These are phyloP conservation scores for Decapterus maruadsi DNA, from an alignment of 2,797 vertebrate species.

Conservation along the genomic window DNA sequence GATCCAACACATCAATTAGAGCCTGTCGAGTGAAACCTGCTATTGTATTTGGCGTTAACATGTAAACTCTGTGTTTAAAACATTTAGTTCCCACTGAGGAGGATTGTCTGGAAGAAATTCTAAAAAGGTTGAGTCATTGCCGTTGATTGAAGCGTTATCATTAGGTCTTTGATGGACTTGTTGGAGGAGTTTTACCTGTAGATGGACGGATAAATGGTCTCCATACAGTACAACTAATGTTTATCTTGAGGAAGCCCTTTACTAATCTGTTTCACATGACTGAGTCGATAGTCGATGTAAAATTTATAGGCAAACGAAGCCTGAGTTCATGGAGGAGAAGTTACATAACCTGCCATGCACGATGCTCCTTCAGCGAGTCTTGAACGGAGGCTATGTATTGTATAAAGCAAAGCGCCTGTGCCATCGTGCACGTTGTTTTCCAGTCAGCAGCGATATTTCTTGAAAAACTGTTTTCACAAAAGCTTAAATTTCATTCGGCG, in stretches of 20 bases:
- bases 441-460: constrained; percentile 1
- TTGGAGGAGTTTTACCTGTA: background rate
- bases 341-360: background rate
- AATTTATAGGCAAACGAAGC: background rate
- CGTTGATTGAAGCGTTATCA: background rate
- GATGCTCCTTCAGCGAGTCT: background rate
- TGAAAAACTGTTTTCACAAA: constrained; percentile 17
- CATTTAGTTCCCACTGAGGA: background rate
- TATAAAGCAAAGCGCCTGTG: background rate
- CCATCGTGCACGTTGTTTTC: constrained; percentile 8
- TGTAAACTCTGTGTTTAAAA: background rate
- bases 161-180: background rate
- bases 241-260: background rate
- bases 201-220: background rate
- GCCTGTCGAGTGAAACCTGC: background rate
- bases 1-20: background rate
- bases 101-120: no score
- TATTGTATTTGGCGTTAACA: background rate
- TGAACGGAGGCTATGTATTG: background rate
- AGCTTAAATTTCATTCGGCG: constrained; percentile 1
- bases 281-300: background rate
- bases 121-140: background rate
- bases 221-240: background rate
- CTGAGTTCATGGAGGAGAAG: background rate
- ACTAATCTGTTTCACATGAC: background rate